phyloP scores from a whole-genome alignment of 1,140 invertebrate species.

The Tachypleus tridentatus region DNA sequence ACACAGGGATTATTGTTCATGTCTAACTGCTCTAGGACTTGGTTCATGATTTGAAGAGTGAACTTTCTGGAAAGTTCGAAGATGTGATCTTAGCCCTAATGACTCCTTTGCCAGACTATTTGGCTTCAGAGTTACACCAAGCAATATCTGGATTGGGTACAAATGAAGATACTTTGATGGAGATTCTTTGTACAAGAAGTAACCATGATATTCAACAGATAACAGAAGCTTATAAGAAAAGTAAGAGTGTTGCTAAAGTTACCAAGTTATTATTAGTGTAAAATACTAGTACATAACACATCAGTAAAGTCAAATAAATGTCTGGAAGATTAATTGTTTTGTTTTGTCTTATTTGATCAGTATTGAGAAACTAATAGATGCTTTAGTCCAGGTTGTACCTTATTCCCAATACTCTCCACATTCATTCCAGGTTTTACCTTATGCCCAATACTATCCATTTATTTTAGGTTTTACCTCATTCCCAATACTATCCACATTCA shows the following conservation, averaged over 20 bases:
- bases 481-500: too few species aligned
- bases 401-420: too few species aligned
- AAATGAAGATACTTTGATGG: constrained; percentile 30
- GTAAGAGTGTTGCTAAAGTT: constrained; percentile 21
- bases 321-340: too few species aligned
- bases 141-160: constrained; percentile 53
- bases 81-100: constrained; percentile 74
- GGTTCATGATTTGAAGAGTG: constrained; percentile 76
- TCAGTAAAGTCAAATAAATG: too few species aligned
- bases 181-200: constrained; percentile 29
- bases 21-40: constrained; percentile 50
- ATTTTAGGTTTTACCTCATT: too few species aligned
- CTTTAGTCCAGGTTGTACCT: too few species aligned
- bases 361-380: too few species aligned
- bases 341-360: too few species aligned
- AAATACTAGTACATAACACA: constrained; percentile 33
- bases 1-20: too few species aligned
- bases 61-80: constrained; percentile 82
- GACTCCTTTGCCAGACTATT: constrained; percentile 72
- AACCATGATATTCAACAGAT: constrained; percentile 32
- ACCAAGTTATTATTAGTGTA: constrained; percentile 39
- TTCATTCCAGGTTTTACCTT: too few species aligned
- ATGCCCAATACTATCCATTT: too few species aligned
- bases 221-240: constrained; percentile 29
- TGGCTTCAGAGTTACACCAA: constrained; percentile 71